Evolutionary conservation across 2,888 invertebrate species (phyloP), one percentile per base, ranked within the genome.

Genomic region (Autographa pulchrina): DNA sequence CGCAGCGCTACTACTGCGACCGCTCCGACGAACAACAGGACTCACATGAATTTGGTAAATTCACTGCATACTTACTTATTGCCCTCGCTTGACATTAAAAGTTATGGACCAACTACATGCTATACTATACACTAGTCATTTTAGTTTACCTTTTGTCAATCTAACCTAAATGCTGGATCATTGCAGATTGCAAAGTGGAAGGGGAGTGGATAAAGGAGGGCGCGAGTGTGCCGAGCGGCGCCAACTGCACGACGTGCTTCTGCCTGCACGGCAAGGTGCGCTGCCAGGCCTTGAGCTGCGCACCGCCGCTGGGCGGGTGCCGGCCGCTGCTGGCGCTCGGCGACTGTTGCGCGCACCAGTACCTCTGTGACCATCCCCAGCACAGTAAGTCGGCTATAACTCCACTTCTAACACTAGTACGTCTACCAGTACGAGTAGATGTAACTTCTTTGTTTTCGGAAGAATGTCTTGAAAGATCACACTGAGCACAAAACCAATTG

Each of bases 321-420:
- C 95, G 94, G 63, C 98, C 98, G 0, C 96, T 98, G 64, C 96
- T 98, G 66, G 97, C 97, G 64, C 96, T 96, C 54, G 98, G 98
- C 1, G 97, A 98, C 88, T 98, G 98, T 91, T 98, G 98, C 88
- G 98, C 98, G 14, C 97, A 98, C 64, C 98, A 98, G 88, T 98
- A 98, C 91, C 97, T 97, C 85, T 98, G 98, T 89, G 97, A 97
- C 18, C 91, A 90, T 48, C 25, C 35, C 9, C 56, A 38, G 0
- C 3, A n/a, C 20, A 61, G 48, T 68, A 20, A 56, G 54, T 20
- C 18, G 9, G 20, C 54, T 2, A 25, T 56, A 20, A 56, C 11
- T 1, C 11, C 2, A 54, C 4, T 0, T 14, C 25, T 9, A 52
- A 6, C 35, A 6, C 35, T 35, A 35, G 35, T 8, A 6, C 35